These are phyloP conservation scores for Crotophaga sulcirostris DNA, from an alignment of 2,113 vertebrate species.

Conservation along the genomic window DNA sequence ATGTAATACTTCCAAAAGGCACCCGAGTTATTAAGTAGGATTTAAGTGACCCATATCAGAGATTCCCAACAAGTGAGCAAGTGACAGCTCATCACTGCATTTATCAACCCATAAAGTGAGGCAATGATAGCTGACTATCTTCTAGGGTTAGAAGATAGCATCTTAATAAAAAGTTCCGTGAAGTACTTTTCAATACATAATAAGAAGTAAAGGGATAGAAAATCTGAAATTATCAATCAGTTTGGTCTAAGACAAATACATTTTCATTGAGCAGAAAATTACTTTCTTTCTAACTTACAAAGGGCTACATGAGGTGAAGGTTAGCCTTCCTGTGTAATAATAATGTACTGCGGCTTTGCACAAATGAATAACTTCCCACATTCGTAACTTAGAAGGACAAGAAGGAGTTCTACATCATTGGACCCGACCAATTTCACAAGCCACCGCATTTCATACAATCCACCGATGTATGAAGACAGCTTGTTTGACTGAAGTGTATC, in stretches of 20 bases:
- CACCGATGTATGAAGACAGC: not conserved
- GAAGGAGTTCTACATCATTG: not conserved
- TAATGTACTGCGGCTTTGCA: not conserved
- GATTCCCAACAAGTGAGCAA: not conserved
- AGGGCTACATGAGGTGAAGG: not conserved
- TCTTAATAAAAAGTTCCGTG: not conserved
- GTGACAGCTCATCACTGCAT: not conserved
- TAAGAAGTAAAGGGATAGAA: not conserved
- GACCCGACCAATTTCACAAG: not conserved
- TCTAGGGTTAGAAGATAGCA: not conserved
- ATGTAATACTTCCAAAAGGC: not conserved
- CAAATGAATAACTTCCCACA: not conserved
- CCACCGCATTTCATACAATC: not conserved
- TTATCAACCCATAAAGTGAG: not conserved
- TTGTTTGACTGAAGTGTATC: not conserved
- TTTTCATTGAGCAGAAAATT: not conserved
- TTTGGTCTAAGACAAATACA: not conserved
- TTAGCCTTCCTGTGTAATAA: not conserved
- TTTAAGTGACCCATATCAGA: not conserved
- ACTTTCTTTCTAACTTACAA: not conserved
- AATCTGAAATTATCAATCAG: not conserved
- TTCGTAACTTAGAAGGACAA: not conserved
- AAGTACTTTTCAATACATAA: not conserved
- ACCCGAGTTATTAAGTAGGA: not conserved
- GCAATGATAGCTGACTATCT: not conserved